Percentiles rank a stretch among this genome's conserved stretches.
Evolutionary conservation across 2,888 invertebrate species (phyloP).

Genomic region (Platycnemis pennipes): DNA sequence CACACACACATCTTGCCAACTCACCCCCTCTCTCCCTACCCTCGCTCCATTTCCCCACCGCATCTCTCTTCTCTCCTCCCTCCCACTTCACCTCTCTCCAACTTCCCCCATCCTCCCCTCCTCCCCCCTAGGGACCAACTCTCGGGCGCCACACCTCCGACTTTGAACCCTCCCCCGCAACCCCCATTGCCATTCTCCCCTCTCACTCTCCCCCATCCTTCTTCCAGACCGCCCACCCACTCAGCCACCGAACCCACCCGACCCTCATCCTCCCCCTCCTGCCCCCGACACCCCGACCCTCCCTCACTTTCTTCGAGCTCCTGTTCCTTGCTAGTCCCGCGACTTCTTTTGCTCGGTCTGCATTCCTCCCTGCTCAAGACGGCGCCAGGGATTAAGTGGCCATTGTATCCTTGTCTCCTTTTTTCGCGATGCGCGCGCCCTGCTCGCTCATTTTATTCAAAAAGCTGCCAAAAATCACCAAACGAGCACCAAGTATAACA

Average conservation of each 20-base stretch:
- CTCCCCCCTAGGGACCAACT: not conserved
- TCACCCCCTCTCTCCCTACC: not conserved
- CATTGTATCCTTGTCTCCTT: not conserved
- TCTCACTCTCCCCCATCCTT: not conserved
- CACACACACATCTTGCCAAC: not conserved
- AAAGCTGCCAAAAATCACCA: not conserved
- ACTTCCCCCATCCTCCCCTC: not conserved
- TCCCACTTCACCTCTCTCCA: not conserved
- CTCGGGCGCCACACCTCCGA: conserved; percentile 4
- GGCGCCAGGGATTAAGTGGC: conserved; percentile 16
- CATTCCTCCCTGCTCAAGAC: not conserved
- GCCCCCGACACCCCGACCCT: not conserved
- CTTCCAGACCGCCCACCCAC: not conserved
- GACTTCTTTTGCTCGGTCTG: not conserved
- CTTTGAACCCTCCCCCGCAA: not conserved
- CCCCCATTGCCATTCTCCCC: conserved; percentile 22
- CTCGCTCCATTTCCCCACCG: not conserved
- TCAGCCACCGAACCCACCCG: not conserved
- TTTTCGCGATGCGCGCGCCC: too few species aligned
- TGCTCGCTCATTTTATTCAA: not conserved
- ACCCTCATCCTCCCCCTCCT: not conserved
- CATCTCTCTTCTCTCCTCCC: not conserved
- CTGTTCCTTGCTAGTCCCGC: not conserved
- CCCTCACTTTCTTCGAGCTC: not conserved
- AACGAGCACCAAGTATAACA: not conserved